These are phyloP conservation scores for Epicampocera succincta DNA, from an alignment of 2,888 invertebrate genomes.

Conservation along the genomic window DNA sequence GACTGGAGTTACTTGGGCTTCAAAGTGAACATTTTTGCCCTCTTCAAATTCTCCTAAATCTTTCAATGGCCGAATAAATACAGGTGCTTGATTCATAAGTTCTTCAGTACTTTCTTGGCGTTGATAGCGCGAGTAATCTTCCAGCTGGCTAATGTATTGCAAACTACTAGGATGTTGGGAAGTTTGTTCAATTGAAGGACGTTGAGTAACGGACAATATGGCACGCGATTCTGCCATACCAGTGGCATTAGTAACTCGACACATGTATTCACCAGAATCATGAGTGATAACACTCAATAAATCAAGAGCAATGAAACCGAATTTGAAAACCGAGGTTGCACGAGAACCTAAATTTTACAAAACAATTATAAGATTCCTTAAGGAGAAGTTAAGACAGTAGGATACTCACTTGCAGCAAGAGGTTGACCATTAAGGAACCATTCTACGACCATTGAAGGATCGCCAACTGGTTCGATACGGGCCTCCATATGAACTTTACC, in stretches of 20 bases:
- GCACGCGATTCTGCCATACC: conserved; percentile 94
- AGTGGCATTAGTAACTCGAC: conserved; percentile 92
- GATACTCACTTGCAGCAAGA: conserved; percentile 92
- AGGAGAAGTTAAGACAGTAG: background rate
- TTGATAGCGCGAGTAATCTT: conserved; percentile 94
- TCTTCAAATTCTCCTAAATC: conserved; percentile 93
- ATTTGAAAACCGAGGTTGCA: conserved; percentile 96
- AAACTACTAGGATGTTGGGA: conserved; percentile 96
- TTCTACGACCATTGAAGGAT: conserved; percentile 97
- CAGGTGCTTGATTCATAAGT: conserved; percentile 89
- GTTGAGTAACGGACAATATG: conserved; percentile 89
- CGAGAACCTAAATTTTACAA: conserved; percentile 88
- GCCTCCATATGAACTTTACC: conserved; percentile 98
- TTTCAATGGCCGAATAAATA: conserved; percentile 93
- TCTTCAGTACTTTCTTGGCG: conserved; percentile 93
- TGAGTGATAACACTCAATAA: conserved; percentile 91
- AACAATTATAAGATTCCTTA: background rate
- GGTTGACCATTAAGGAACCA: conserved; percentile 97
- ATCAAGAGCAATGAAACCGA: conserved; percentile 98
- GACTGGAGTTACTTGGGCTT: conserved; percentile 94
- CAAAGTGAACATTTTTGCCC: conserved; percentile 95
- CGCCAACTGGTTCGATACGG: conserved; percentile 97
- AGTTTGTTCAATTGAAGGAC: conserved; percentile 91
- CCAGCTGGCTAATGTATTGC: conserved; percentile 94
- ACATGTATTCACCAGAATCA: conserved; percentile 95